Evolutionary conservation across 2,888 invertebrate genomes (phyloP).

Genomic region (Sussaba pulchella): DNA sequence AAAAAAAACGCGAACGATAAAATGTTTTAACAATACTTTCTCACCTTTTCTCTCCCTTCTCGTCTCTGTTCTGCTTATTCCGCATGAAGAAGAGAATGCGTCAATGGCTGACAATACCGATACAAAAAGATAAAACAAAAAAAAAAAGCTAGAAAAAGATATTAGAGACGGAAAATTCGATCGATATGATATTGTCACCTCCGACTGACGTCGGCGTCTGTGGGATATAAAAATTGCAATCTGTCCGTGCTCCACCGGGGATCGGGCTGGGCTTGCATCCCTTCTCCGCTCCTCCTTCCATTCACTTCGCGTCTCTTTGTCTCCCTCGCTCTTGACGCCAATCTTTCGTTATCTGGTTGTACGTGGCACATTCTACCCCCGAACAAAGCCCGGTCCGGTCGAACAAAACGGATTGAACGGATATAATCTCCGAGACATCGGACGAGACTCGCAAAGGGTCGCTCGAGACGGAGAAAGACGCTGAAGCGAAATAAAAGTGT

Average conservation of each 20-base stretch:
- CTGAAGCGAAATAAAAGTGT: constrained; percentile 21
- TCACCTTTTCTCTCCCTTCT: not conserved
- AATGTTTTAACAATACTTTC: no score
- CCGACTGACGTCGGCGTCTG: constrained; percentile 63
- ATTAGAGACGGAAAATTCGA: constrained; percentile 30
- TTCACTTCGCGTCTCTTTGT: constrained; percentile 33
- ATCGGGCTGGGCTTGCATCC: constrained; percentile 13
- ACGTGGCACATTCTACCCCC: constrained; percentile 50
- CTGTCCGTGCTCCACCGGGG: constrained; percentile 57
- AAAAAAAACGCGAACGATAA: no score
- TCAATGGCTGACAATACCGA: constrained; percentile 37
- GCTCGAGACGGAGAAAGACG: constrained; percentile 32
- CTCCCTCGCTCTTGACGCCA: constrained; percentile 39
- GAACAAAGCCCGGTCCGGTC: constrained; percentile 57
- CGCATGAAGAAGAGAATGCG: not conserved
- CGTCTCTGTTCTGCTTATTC: constrained; percentile 24
- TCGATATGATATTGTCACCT: constrained; percentile 65
- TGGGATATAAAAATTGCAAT: constrained; percentile 66
- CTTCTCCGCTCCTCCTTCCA: constrained; percentile 10
- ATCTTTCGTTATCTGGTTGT: constrained; percentile 62
- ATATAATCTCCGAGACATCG: constrained; percentile 60
- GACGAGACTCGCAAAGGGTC: constrained; percentile 43
- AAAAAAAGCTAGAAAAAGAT: constrained; percentile 33
- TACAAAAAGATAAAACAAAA: constrained; percentile 44
- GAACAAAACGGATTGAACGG: constrained; percentile 66